Conservation (phyloP, 2,888 invertebrate species). For the Holacanthella duospinosa region DNA sequence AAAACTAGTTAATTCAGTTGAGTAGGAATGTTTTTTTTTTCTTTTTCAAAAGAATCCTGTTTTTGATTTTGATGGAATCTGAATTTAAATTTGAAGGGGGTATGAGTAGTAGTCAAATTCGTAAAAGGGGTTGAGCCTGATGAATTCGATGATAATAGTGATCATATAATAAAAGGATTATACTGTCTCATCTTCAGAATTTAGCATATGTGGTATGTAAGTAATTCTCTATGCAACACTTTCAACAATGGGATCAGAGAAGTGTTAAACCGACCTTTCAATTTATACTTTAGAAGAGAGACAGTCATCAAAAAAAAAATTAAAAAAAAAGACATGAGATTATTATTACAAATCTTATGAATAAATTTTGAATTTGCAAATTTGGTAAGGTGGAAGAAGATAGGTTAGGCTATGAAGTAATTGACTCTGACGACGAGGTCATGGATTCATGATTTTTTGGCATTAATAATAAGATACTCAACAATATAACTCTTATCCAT, state of each 20-base stretch:
- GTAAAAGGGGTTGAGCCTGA: too few relatives aligned
- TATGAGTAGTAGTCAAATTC: neutral
- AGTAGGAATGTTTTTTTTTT: neutral
- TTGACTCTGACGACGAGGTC: neutral
- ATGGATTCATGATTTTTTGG: neutral
- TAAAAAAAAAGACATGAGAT: too few relatives aligned
- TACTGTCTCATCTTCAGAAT: neutral
- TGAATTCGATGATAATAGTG: neutral
- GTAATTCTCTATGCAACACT: neutral
- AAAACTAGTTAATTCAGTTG: neutral
- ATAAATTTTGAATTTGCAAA: too few relatives aligned
- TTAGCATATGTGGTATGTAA: neutral
- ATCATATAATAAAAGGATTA: neutral
- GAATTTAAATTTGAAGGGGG: neutral
- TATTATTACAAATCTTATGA: too few relatives aligned
- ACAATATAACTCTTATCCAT: neutral
- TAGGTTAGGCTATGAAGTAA: too few relatives aligned
- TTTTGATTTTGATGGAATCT: neutral
- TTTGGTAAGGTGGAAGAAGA: neutral
- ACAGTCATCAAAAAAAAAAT: too few relatives aligned
- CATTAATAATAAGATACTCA: neutral
- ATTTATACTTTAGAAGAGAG: neutral
- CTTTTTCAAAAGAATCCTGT: neutral
- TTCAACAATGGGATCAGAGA: neutral
- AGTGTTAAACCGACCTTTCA: neutral